Evolutionary conservation across 2,888 invertebrate genomes (phyloP).

Genomic region (Diplolepis rosae): DNA sequence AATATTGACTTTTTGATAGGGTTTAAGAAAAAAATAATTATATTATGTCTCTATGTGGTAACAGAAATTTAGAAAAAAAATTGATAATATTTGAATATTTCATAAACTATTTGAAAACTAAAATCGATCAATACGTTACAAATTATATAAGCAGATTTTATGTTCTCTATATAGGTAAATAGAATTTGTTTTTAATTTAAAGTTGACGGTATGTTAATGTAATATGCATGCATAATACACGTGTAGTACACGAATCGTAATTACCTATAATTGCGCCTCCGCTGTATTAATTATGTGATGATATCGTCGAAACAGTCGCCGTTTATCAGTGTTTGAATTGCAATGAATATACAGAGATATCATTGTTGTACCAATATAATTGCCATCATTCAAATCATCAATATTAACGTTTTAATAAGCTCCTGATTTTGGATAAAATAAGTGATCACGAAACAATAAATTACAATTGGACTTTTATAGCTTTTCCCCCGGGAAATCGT

Average conservation of each 20-base stretch:
- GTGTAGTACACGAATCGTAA: background rate
- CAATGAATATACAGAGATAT: conserved; percentile 12
- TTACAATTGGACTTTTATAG: background rate
- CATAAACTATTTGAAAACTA: too few relatives aligned
- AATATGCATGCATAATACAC: background rate
- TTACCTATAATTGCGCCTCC: background rate
- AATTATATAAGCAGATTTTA: too few relatives aligned
- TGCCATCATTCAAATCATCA: conserved; percentile 7
- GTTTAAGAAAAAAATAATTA: background rate
- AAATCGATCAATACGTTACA: too few relatives aligned
- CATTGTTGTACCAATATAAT: conserved; percentile 14
- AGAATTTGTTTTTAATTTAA: too few relatives aligned
- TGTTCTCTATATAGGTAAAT: too few relatives aligned
- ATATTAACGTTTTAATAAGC: conserved; percentile 24
- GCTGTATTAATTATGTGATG: conserved; percentile 12
- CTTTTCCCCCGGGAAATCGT: background rate
- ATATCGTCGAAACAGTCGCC: conserved; percentile 25
- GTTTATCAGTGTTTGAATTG: conserved; percentile 8
- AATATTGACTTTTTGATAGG: background rate
- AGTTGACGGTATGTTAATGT: background rate
- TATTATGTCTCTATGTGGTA: background rate
- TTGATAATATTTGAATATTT: too few relatives aligned
- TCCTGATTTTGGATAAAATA: conserved; percentile 11
- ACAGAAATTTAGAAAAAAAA: background rate
- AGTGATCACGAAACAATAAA: conserved; percentile 3